Conservation (phyloP, 2,888 invertebrate species). For the Pharmacophagus antenor region DNA sequence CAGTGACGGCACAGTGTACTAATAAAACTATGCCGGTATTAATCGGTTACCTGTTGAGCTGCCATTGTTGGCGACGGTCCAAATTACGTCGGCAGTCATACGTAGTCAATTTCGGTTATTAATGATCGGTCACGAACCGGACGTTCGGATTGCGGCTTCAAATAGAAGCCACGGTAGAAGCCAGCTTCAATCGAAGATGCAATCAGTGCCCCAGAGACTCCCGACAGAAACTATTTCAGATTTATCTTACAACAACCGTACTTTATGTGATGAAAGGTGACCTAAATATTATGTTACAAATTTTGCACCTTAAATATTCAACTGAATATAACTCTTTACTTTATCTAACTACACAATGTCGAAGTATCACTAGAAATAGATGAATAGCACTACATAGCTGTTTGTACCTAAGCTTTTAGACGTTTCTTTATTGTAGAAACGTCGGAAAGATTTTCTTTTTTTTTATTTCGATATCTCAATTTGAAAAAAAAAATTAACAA, state of each 20-base stretch:
- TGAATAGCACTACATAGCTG: no score
- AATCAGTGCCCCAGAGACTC: neutral
- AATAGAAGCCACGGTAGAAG: neutral
- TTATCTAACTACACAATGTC: no score
- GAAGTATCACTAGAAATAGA: no score
- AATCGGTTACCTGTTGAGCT: slow-evolving; percentile 16
- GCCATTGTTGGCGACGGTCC: neutral
- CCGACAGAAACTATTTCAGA: no score
- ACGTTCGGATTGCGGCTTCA: slow-evolving; percentile 6
- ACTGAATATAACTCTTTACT: no score
- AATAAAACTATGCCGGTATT: neutral
- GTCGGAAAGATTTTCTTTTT: no score
- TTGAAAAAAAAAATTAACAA: no score
- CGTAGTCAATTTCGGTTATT: slow-evolving; percentile 12
- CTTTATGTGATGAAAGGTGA: neutral
- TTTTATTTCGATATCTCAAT: no score
- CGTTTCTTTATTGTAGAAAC: no score
- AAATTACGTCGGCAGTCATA: neutral
- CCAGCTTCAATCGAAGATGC: neutral
- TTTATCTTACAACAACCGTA: neutral
- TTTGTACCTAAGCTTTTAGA: no score
- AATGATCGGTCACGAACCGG: slow-evolving; percentile 14
- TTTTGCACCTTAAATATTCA: no score
- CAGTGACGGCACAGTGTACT: neutral
- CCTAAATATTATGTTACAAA: no score